Evolutionary conservation across 2,797 vertebrate genomes (phyloP).

Genomic region (Sorex maritimensis): DNA sequence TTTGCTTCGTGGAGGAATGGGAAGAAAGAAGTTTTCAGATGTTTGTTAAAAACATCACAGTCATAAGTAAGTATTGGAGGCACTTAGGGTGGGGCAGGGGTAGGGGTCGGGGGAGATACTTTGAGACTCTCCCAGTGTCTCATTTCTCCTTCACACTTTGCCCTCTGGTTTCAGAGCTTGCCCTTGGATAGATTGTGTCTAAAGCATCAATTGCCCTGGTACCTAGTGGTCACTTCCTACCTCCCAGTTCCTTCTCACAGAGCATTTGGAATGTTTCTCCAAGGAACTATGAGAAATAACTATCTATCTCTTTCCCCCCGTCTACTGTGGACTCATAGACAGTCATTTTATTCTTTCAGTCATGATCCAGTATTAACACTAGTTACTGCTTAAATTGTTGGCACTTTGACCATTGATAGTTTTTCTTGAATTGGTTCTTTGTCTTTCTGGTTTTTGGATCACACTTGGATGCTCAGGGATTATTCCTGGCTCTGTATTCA

Average conservation of each 20-base stretch:
- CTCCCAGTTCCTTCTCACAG: not conserved
- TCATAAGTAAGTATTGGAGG: no score
- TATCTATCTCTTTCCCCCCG: not conserved
- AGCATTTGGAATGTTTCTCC: not conserved
- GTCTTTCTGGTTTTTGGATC: no score
- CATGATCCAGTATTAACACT: not conserved
- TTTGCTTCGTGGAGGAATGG: not conserved
- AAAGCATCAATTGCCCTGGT: not conserved
- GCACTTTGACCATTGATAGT: not conserved
- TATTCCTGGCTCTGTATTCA: no score
- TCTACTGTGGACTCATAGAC: not conserved
- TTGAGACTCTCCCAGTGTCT: not conserved
- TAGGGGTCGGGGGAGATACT: not conserved
- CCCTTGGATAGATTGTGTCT: not conserved
- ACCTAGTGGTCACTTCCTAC: not conserved
- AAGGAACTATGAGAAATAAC: no score
- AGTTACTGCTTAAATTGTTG: not conserved
- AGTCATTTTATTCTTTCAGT: constrained; percentile 36
- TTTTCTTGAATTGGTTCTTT: constrained; percentile 30
- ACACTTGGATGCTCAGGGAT: no score
- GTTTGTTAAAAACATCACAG: no score
- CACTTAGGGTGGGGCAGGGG: no score
- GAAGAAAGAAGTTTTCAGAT: not conserved
- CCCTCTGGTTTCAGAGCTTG: not conserved
- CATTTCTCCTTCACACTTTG: not conserved